Evolutionary conservation across 2,888 invertebrate genomes (phyloP).

Genomic region (Rugalucina vietnamica): DNA sequence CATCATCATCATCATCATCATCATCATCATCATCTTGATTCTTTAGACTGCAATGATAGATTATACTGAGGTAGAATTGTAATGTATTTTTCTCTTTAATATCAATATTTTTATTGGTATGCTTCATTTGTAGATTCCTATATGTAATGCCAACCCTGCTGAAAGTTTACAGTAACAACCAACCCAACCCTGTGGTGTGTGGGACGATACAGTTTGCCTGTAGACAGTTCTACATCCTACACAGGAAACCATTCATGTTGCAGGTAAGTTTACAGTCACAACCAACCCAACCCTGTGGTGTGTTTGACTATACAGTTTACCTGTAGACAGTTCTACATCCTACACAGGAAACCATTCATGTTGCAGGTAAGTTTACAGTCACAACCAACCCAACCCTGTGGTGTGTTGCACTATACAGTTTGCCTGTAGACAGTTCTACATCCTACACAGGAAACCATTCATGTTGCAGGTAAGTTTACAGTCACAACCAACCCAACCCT

Average conservation of each 20-base stretch:
- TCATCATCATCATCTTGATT: too few relatives aligned
- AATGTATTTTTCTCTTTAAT: too few relatives aligned
- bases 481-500: conserved; percentile 98
- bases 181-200: conserved; percentile 97
- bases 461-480: conserved; percentile 91
- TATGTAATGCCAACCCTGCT: conserved; percentile 98
- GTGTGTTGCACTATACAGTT: conserved; percentile 98
- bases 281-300: conserved; percentile 97
- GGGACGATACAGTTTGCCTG: conserved; percentile 99
- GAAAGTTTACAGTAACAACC: conserved; percentile 98
- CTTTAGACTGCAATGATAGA: too few relatives aligned
- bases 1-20: too few relatives aligned
- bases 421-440: conserved; percentile 98
- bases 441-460: conserved; percentile 98
- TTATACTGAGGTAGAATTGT: too few relatives aligned
- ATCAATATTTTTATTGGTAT: too few relatives aligned
- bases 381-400: conserved; percentile 98
- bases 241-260: conserved; percentile 98
- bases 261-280: conserved; percentile 91
- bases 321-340: conserved; percentile 98
- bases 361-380: conserved; percentile 90
- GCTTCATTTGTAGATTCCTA: conserved; percentile 89
- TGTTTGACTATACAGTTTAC: conserved; percentile 98
- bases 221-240: conserved; percentile 98
- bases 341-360: conserved; percentile 99